These are phyloP conservation scores for Chesias legatella DNA, from an alignment of 2,888 invertebrate species.

Conservation along the genomic window DNA sequence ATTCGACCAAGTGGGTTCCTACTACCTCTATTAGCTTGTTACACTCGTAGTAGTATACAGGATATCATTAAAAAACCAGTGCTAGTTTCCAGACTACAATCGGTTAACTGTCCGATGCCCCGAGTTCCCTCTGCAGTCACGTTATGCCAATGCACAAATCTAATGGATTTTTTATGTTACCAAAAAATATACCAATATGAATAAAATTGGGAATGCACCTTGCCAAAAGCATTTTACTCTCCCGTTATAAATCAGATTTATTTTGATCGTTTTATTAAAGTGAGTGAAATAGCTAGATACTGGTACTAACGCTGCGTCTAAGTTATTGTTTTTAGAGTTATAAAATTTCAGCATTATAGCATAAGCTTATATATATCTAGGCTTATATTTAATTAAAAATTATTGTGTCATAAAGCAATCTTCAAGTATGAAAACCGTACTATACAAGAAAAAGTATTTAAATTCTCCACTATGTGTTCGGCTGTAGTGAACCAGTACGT, in stretches of 20 bases:
- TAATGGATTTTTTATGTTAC: conserved; percentile 70
- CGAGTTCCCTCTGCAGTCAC: conserved; percentile 22
- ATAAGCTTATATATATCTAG: too few relatives aligned
- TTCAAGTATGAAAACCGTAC: too few relatives aligned
- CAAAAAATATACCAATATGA: conserved; percentile 52
- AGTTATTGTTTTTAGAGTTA: neutral
- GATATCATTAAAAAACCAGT: neutral
- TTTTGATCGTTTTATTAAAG: conserved; percentile 38
- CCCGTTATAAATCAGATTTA: conserved; percentile 44
- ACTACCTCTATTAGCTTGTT: too few relatives aligned
- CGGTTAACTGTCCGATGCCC: conserved; percentile 27
- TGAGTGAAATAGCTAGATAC: conserved; percentile 4
- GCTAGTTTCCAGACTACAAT: conserved; percentile 3
- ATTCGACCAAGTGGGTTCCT: too few relatives aligned
- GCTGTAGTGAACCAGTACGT: too few relatives aligned
- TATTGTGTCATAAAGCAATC: too few relatives aligned
- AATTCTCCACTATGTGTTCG: too few relatives aligned
- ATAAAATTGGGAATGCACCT: conserved; percentile 57
- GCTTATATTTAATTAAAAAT: too few relatives aligned
- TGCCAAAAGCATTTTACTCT: conserved; percentile 52
- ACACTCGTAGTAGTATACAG: too few relatives aligned
- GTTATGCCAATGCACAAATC: conserved; percentile 61
- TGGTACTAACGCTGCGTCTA: neutral
- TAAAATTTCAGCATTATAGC: too few relatives aligned
- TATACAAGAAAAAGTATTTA: too few relatives aligned